Evolutionary conservation across 1,140 invertebrate genomes (phyloP).

Genomic region (Macrostomum lignano): DNA sequence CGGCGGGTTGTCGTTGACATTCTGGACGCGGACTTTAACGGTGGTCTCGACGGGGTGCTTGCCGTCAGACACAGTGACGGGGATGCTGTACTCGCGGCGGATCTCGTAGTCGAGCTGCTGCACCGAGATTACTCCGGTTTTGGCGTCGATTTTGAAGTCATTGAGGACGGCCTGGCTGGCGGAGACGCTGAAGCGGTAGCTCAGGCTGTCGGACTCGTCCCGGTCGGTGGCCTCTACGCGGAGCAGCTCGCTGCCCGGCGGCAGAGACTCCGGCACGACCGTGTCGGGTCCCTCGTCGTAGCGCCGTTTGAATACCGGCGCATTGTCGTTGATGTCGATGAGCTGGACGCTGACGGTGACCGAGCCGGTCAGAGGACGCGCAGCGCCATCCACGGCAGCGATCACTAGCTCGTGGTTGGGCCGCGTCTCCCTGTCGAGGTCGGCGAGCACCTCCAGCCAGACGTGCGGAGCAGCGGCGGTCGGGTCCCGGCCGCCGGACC

Average conservation of each 20-base stretch:
- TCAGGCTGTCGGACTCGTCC: not conserved
- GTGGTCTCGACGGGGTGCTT: not conserved
- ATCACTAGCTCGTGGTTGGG: not conserved
- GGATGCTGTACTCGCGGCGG: not conserved
- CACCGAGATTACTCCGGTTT: not conserved
- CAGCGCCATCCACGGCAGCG: not conserved
- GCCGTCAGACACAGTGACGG: not conserved
- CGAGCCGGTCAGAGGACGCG: not conserved
- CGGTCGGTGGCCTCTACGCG: not conserved
- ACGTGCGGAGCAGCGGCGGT: too few relatives aligned
- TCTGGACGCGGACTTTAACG: not conserved
- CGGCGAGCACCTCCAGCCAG: not conserved
- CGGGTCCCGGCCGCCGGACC: too few relatives aligned
- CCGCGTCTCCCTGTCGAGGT: not conserved
- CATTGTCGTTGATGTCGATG: constrained; percentile 1
- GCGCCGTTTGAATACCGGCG: not conserved
- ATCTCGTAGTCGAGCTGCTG: not conserved
- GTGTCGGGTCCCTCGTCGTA: not conserved
- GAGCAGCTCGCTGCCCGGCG: not conserved
- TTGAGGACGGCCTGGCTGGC: not conserved
- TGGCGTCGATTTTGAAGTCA: not conserved
- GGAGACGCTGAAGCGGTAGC: not conserved
- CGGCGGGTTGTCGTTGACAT: constrained; percentile 1
- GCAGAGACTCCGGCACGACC: not conserved
- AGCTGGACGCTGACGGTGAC: not conserved